A percentile compares a stretch with the other conserved stretches of the same genome.
These are phyloP conservation scores for Tupaia tana DNA, from an alignment of 2,113 vertebrate genomes.

Conservation along the genomic window DNA sequence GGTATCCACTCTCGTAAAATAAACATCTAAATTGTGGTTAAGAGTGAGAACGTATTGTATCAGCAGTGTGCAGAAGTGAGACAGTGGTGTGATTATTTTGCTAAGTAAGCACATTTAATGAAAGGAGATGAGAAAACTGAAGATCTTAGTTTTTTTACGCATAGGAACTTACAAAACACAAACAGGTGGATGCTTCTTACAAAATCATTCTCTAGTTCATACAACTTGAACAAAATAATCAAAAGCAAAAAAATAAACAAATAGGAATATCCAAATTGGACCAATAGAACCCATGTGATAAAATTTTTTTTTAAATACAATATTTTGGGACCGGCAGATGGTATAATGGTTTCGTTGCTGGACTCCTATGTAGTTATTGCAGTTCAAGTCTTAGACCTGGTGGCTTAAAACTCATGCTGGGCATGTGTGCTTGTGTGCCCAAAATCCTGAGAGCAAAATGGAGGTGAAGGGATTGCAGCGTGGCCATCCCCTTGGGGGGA, in stretches of 20 bases:
- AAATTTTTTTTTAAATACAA: neutral
- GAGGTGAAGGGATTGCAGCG: no score
- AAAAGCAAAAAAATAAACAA: neutral
- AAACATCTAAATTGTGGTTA: neutral
- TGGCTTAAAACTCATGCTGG: no score
- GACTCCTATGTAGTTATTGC: no score
- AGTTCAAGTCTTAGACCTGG: no score
- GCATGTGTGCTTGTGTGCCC: no score
- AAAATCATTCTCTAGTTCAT: neutral
- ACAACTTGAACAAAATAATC: neutral
- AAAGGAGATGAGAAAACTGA: neutral
- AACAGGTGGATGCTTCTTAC: neutral
- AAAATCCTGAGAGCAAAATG: no score
- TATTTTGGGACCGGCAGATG: neutral
- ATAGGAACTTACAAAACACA: neutral
- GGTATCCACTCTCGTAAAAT: neutral
- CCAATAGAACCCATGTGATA: neutral
- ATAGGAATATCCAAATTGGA: neutral
- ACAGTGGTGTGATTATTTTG: neutral
- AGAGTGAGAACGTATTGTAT: neutral
- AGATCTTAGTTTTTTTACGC: neutral
- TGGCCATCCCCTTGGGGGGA: no score
- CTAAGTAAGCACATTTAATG: neutral
- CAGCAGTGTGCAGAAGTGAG: neutral
- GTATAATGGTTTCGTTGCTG: no score